These are phyloP conservation scores for Nomada ferruginata DNA, from an alignment of 2,888 invertebrate genomes.

Conservation along the genomic window DNA sequence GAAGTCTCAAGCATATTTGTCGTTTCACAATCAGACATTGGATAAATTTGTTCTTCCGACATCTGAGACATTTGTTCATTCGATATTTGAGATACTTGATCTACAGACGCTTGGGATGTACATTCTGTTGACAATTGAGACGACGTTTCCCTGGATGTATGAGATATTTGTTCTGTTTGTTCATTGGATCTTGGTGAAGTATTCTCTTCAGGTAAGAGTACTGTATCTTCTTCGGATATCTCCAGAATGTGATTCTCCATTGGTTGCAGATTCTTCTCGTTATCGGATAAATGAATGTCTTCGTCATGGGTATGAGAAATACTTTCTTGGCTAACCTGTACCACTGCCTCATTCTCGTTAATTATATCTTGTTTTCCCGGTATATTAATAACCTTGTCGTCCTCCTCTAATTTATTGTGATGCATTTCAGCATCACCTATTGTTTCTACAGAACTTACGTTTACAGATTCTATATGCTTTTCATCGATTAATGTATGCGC, in stretches of 20 bases:
- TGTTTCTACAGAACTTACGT: conserved; percentile 60
- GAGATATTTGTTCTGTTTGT: conserved; percentile 61
- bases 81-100: conserved; percentile 55
- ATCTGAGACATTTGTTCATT: conserved; percentile 68
- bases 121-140: conserved; percentile 69
- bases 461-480: conserved; percentile 62
- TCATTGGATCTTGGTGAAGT: conserved; percentile 60
- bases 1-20: conserved; percentile 70
- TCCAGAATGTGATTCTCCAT: conserved; percentile 57
- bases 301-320: conserved; percentile 63
- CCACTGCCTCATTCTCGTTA: conserved; percentile 40
- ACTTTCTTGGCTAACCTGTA: conserved; percentile 48
- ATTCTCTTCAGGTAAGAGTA: conserved; percentile 59
- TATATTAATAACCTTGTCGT: conserved; percentile 35
- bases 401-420: conserved; percentile 53
- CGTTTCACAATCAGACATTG: conserved; percentile 75
- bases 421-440: conserved; percentile 55
- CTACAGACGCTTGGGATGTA: conserved; percentile 49
- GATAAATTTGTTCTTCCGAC: conserved; percentile 73
- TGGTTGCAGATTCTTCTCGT: conserved; percentile 48
- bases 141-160: conserved; percentile 58
- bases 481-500: conserved; percentile 65
- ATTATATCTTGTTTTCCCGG: conserved; percentile 52
- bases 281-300: conserved; percentile 59
- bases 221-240: conserved; percentile 62